Evolutionary conservation across 2,888 invertebrate species (phyloP).

Genomic region (Metallyticus violacea): DNA sequence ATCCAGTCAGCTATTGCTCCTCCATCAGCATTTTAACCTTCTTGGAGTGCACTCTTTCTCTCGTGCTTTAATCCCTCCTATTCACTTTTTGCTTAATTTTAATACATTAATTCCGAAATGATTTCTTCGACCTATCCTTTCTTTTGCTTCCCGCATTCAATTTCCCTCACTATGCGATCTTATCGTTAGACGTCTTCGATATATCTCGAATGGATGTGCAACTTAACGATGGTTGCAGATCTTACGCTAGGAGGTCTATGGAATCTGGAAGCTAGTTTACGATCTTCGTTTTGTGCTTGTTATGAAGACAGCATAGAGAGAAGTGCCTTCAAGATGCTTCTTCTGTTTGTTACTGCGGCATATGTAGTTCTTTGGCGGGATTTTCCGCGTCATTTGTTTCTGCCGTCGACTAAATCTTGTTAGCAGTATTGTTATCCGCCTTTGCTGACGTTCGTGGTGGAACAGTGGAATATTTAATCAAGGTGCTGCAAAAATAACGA

Average conservation of each 20-base stretch:
- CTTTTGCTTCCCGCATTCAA: too few relatives aligned
- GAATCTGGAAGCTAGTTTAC: neutral
- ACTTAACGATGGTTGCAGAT: too few relatives aligned
- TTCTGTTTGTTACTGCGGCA: neutral
- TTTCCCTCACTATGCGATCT: neutral
- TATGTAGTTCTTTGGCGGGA: neutral
- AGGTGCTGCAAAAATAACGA: neutral
- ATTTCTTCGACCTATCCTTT: too few relatives aligned
- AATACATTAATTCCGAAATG: too few relatives aligned
- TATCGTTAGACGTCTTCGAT: neutral
- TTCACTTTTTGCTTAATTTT: too few relatives aligned
- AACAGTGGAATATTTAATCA: neutral
- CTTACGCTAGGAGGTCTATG: neutral
- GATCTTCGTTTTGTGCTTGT: neutral
- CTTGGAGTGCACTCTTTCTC: too few relatives aligned
- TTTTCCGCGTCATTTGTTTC: neutral
- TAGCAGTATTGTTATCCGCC: neutral
- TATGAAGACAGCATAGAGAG: neutral
- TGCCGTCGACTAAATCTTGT: neutral
- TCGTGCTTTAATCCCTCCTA: too few relatives aligned
- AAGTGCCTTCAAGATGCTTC: neutral
- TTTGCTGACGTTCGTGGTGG: neutral
- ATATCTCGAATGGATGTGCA: neutral
- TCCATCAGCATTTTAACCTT: too few relatives aligned
- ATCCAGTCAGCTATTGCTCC: too few relatives aligned